A percentile compares a stretch with the other conserved stretches of the same genome.
Conservation (phyloP, 2,797 vertebrate species). For the Epinephelus coioides region DNA sequence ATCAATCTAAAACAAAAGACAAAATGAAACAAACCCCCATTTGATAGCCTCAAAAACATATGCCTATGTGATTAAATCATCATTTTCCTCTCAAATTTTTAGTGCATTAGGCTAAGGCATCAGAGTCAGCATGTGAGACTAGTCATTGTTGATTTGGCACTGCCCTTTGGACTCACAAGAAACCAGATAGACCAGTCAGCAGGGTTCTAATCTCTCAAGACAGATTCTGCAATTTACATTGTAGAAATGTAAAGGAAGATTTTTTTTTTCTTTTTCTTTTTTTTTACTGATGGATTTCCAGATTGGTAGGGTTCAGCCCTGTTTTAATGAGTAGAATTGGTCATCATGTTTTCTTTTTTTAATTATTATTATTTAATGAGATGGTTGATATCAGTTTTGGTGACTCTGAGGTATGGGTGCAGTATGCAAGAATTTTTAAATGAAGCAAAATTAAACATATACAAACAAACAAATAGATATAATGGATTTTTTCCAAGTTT, state of each 20-base stretch:
- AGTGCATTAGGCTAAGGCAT: not conserved
- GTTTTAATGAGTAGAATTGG: not conserved
- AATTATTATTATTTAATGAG: too few relatives aligned
- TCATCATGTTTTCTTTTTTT: not conserved
- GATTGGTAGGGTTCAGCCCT: not conserved
- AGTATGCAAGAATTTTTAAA: not conserved
- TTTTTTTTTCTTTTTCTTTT: too few relatives aligned
- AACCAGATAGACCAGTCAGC: not conserved
- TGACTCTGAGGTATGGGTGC: not conserved
- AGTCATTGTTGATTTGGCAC: slow-evolving; percentile 17
- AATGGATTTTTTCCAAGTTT: not conserved
- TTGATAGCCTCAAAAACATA: not conserved
- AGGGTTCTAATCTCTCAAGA: too few relatives aligned
- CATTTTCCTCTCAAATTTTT: not conserved
- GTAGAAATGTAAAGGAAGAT: too few relatives aligned
- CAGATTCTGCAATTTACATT: too few relatives aligned
- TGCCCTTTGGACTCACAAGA: slow-evolving; percentile 44
- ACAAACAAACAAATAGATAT: not conserved
- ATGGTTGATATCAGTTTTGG: not conserved
- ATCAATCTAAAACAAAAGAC: not conserved
- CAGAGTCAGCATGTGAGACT: not conserved
- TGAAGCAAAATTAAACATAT: not conserved
- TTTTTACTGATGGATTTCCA: too few relatives aligned
- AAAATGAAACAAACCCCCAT: not conserved
- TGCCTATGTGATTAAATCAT: not conserved